Evolutionary conservation across 2,113 vertebrate genomes (phyloP), one percentile per base, ranked within the genome.

Genomic region (Scytalopus superciliaris): DNA sequence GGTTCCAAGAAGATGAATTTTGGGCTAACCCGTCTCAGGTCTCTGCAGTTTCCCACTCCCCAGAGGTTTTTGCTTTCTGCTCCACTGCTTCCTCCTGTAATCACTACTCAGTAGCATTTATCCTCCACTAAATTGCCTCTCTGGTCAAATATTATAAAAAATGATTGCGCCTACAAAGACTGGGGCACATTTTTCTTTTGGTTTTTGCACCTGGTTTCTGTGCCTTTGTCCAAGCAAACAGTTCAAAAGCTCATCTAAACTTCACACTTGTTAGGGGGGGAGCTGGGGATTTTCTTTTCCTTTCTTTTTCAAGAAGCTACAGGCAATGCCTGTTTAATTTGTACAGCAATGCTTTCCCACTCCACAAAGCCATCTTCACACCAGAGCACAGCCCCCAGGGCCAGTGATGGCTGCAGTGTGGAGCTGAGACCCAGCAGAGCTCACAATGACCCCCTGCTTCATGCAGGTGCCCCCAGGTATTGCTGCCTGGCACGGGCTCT

Each of bases 261-360:
- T 30, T 95, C 87, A 80, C 7, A 63, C 25, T 33, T 75, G 4
- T 47, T 64, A 31, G 31, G 35, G 4, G 4, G 3, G 2, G 3
- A 49, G 14, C 19, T 45, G 16, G 13, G 0, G 1, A 64, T 40
- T 81, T 63, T 55, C 59, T 77, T 75, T 60, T 56, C 19, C 10
- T 2, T 93, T 75, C 67, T 67, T 83, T 83, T 77, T 75, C 12
- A 79, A 94, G 73, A 17, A 19, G 17, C 17, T 40, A 12, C 1
- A 6, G n/a, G 44, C 60, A 85, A 53, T 27, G 14, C 53, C n/a
- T 78, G 27, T 94, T 95, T 93, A 31, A 59, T 86, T 87, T 95
- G 49, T 84, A 94, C 72, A 67, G 82, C 72, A 94, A 7, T 6
- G 27, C 75, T 93, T 85, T 94, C 64, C 50, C 66, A 27, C 64